Conservation (phyloP, 1,140 invertebrate genomes). For the Pseudomyrmex concolor region DNA sequence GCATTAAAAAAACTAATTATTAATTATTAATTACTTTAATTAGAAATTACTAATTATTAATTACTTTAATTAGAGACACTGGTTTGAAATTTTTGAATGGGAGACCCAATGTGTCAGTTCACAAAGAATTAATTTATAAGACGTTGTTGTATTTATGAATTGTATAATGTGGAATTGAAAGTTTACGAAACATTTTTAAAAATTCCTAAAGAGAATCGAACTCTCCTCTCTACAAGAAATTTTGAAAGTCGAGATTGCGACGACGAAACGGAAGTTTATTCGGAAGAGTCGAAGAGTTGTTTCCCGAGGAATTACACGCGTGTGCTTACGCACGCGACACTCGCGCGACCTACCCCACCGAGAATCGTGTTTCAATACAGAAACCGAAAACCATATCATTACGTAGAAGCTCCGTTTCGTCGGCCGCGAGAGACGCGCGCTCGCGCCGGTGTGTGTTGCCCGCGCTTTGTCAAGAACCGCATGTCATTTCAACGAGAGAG, state of each 20-base stretch:
- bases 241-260: background rate
- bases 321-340: slow-evolving; percentile 57
- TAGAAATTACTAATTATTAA: too few species aligned
- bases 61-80: too few species aligned
- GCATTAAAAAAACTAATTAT: background rate
- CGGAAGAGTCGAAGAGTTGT: slow-evolving; percentile 63
- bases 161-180: background rate
- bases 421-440: slow-evolving; percentile 67
- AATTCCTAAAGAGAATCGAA: too few species aligned
- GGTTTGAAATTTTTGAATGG: too few species aligned
- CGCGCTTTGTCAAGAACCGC: slow-evolving; percentile 47
- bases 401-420: slow-evolving; percentile 79
- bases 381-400: slow-evolving; percentile 85
- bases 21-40: too few species aligned
- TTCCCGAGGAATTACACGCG: slow-evolving; percentile 68
- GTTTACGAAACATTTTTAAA: background rate
- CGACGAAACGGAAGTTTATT: slow-evolving; percentile 48
- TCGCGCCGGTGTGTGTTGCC: slow-evolving; percentile 30
- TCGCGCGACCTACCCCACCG: slow-evolving; percentile 80
- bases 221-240: background rate
- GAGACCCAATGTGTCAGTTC: too few species aligned
- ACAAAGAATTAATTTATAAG: too few species aligned
- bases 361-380: slow-evolving; percentile 84
- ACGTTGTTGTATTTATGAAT: background rate
- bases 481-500: slow-evolving; percentile 33